Evolutionary conservation across 2,888 invertebrate genomes (phyloP), one percentile per base, ranked within the genome.

Genomic region (Acheta domesticus): DNA sequence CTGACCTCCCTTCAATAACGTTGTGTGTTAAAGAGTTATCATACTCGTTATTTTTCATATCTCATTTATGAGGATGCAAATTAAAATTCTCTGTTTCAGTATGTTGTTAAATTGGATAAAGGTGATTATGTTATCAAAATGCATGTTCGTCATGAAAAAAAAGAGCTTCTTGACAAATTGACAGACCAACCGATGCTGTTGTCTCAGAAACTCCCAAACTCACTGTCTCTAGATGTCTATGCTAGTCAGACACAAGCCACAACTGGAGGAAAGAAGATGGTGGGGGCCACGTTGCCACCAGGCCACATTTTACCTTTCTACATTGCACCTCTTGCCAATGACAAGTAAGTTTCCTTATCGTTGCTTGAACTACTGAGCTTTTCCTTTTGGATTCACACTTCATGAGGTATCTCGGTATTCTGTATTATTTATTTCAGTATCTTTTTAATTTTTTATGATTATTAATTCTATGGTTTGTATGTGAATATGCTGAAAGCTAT

Each of bases 61-160:
- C 36, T 36, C 36, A 36, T 23, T 23, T 23, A 3, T 23, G 36
- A 36, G 36, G 8, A 8, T 36, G 36, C 36, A 8, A 0, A 8
- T 36, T 36, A 36, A 36, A 36, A 36, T 83, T 82, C 19, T 82
- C 82, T 82, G 83, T 86, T 87, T 62, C 87, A 95, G 94, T 96
- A 96, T 86, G 90, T 91, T 2, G 90, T 92, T 80, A 98, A 98
- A 87, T 87, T 99, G 83, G 97, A 98, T 83, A 98, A 98, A 86
- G 99, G 99, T 23, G 98, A 99, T 83, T 99, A 97, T 87, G 91
- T 91, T 0, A 88, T 99, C 12, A 91, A 93, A 75, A 88, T 98
- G 84, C 96, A 96, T 86, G 89, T 99, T 16, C 92, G 99, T 0
- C 98, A 99, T 86, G 97, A 98, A 84, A 94, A 92, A 85, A 92